These are phyloP conservation scores for Clarias laeviceps DNA, from an alignment of 2,797 vertebrate species.

Conservation along the genomic window DNA sequence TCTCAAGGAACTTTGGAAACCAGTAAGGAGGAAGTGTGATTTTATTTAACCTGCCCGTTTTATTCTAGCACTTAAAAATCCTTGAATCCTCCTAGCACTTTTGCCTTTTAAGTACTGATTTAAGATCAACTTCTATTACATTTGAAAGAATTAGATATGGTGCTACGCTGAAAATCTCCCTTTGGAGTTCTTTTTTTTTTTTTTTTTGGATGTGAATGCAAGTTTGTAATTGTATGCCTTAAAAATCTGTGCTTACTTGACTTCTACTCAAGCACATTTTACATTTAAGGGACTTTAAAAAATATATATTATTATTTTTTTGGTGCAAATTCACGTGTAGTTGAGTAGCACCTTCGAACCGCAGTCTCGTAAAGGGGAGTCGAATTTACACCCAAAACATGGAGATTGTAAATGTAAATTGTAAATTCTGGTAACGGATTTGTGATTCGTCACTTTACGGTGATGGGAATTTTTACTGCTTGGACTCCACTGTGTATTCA, in stretches of 20 bases:
- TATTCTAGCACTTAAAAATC: neutral
- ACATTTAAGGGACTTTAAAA: neutral
- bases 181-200: neutral
- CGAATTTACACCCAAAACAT: neutral
- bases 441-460: neutral
- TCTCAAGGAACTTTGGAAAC: neutral
- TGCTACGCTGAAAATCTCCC: neutral
- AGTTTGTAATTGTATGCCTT: neutral
- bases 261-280: neutral
- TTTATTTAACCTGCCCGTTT: neutral
- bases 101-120: neutral
- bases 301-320: too few species aligned
- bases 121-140: neutral
- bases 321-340: too few species aligned
- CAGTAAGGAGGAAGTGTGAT: neutral
- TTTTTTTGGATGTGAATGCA: neutral
- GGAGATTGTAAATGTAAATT: neutral
- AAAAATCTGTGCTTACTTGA: neutral
- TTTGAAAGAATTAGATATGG: neutral
- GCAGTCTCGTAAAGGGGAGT: too few species aligned
- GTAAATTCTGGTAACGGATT: neutral
- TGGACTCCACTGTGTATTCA: neutral
- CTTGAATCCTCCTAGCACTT: neutral
- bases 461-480: neutral
- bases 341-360: too few species aligned